Evolutionary conservation across 2,888 invertebrate genomes (phyloP).

Genomic region (Trachelus iudaicus): DNA sequence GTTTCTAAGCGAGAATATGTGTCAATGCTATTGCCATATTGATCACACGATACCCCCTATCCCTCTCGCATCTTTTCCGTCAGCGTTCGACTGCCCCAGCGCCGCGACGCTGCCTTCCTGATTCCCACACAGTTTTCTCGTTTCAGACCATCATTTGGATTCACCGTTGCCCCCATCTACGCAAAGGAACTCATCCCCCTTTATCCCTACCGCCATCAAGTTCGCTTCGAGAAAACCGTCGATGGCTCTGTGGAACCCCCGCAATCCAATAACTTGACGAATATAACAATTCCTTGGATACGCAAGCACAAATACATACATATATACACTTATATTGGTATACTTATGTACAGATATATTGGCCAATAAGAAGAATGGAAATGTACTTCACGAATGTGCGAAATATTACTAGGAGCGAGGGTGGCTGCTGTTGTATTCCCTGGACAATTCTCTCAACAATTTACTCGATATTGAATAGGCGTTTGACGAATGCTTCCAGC

Average conservation of each 20-base stretch:
- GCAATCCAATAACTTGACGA: slow-evolving; percentile 12
- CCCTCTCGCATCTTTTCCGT: neutral
- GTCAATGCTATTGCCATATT: neutral
- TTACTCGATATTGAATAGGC: neutral
- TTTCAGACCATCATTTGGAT: neutral
- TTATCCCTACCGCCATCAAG: slow-evolving; percentile 1
- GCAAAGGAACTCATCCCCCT: neutral
- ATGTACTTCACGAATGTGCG: neutral
- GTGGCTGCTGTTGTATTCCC: neutral
- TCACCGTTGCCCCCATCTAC: neutral
- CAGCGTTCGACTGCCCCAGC: neutral
- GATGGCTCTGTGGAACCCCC: slow-evolving; percentile 7
- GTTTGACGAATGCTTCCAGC: neutral
- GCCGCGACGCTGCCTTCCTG: neutral
- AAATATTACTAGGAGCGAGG: neutral
- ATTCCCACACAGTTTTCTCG: neutral
- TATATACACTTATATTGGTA: neutral
- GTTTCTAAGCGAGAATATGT: neutral
- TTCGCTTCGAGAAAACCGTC: neutral
- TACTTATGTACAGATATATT: neutral
- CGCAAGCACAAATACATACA: neutral
- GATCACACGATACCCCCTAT: neutral
- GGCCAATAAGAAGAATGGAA: neutral
- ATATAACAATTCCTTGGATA: slow-evolving; percentile 7
- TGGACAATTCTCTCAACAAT: neutral